phyloP scores from a whole-genome alignment of 2,888 invertebrate species.

The Bombylius major region DNA sequence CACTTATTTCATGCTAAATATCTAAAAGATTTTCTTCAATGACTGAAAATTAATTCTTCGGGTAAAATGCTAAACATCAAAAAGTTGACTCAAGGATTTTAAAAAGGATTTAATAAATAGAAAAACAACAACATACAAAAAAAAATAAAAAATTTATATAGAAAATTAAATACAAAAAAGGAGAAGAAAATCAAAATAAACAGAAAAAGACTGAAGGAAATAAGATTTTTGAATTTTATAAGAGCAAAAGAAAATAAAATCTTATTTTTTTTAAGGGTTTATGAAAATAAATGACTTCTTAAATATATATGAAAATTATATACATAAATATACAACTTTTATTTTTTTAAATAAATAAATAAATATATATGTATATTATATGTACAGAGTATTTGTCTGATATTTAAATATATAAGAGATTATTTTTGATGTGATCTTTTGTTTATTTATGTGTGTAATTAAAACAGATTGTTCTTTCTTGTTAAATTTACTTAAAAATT shows the following conservation, averaged over 20 bases:
- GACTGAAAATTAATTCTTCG: conserved; percentile 5
- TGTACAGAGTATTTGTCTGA: too few relatives aligned
- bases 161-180: too few relatives aligned
- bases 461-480: neutral
- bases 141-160: too few relatives aligned
- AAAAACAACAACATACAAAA: too few relatives aligned
- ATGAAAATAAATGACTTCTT: too few relatives aligned
- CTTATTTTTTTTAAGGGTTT: too few relatives aligned
- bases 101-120: neutral
- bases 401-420: neutral
- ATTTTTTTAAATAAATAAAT: neutral
- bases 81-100: conserved; percentile 5
- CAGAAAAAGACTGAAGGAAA: too few relatives aligned
- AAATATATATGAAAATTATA: too few relatives aligned
- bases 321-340: neutral
- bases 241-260: too few relatives aligned
- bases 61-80: conserved; percentile 10
- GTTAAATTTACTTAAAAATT: neutral
- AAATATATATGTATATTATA: neutral
- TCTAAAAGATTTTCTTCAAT: neutral
- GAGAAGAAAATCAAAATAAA: too few relatives aligned
- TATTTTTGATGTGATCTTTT: neutral
- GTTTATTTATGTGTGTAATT: conserved; percentile 1
- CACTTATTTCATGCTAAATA: too few relatives aligned
- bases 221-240: too few relatives aligned